Percentiles rank a stretch among this genome's conserved stretches.
phyloP scores from a whole-genome alignment of 1,140 invertebrate species.

The Leptinotarsa defecta region DNA sequence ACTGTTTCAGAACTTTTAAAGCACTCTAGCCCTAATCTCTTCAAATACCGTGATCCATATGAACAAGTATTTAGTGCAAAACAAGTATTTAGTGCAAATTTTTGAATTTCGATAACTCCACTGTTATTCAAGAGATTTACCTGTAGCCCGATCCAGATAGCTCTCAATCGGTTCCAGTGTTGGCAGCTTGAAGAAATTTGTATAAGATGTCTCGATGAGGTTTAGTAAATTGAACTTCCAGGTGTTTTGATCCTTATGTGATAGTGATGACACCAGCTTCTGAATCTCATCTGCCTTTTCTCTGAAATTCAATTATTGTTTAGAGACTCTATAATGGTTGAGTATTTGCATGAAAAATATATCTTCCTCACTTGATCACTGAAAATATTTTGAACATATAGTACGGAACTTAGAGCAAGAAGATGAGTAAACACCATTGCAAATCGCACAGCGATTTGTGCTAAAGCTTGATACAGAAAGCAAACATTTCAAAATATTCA shows the following conservation, averaged over 20 bases:
- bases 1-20: no score
- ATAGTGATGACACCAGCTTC: conserved; percentile 58
- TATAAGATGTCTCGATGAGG: conserved; percentile 60
- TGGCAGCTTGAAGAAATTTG: conserved; percentile 56
- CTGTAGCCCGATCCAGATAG: conserved; percentile 64
- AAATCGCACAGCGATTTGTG: not conserved
- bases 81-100: no score
- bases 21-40: no score
- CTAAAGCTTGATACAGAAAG: not conserved
- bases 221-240: conserved; percentile 63
- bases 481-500: no score
- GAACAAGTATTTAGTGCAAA: no score
- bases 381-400: no score
- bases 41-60: no score
- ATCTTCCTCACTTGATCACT: no score
- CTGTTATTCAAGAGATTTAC: conserved; percentile 53
- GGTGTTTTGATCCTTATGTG: conserved; percentile 47
- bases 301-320: conserved; percentile 53
- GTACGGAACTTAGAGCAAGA: no score
- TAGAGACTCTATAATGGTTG: not conserved
- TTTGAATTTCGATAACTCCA: not conserved
- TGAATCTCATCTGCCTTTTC: conserved; percentile 63
- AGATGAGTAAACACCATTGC: no score
- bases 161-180: conserved; percentile 62
- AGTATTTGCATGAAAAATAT: no score